Conservation (phyloP, 2,797 vertebrate species). For the Otolemur crassicaudatus region DNA sequence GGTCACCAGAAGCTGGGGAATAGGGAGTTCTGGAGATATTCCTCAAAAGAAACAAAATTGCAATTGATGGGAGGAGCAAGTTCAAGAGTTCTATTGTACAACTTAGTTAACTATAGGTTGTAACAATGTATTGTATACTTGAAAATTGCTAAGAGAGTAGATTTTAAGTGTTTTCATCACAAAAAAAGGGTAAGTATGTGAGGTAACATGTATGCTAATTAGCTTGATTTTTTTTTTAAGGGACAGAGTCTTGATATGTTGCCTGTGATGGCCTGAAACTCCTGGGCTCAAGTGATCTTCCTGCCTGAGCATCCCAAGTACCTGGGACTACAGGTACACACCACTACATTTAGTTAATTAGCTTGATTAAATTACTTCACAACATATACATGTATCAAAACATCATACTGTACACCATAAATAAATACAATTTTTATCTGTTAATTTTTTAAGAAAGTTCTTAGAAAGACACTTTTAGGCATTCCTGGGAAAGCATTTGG, state of each 20-base stretch:
- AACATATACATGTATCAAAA: not conserved
- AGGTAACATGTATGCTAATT: not conserved
- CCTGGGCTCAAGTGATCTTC: not conserved
- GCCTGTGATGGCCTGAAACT: not conserved
- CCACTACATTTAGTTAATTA: not conserved
- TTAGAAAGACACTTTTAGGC: not conserved
- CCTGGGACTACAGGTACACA: not conserved
- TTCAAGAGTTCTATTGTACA: not conserved
- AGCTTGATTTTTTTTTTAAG: not conserved
- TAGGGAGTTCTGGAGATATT: not conserved
- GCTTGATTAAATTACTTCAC: not conserved
- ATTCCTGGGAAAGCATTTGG: not conserved
- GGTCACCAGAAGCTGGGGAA: too few species aligned
- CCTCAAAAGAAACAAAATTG: not conserved
- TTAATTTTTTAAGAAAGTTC: not conserved
- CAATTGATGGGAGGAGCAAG: not conserved
- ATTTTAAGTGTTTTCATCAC: not conserved
- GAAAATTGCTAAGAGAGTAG: not conserved
- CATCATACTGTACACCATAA: not conserved
- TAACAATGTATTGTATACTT: too few species aligned
- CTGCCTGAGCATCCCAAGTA: not conserved
- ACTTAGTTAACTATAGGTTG: not conserved
- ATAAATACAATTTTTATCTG: not conserved
- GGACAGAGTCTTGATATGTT: not conserved
- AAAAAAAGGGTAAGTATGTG: not conserved